phyloP scores from a whole-genome alignment of 1,140 invertebrate genomes.

The Anthonomus grandis region DNA sequence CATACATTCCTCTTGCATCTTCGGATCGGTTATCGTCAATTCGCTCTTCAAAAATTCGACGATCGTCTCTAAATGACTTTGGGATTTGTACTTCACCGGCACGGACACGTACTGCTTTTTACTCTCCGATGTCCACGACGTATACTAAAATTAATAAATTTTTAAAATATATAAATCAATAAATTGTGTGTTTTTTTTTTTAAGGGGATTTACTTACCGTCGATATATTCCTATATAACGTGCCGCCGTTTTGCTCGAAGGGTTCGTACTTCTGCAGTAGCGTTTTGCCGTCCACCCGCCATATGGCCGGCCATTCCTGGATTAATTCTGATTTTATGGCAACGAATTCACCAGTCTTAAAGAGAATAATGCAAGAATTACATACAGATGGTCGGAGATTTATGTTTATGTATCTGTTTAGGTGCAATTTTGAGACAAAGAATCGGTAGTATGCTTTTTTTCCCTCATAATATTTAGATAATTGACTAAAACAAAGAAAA shows the following conservation, averaged over 20 bases:
- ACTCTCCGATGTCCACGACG: constrained; percentile 76
- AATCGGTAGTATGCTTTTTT: no score
- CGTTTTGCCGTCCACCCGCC: constrained; percentile 84
- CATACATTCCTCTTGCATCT: constrained; percentile 71
- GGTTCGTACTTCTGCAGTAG: constrained; percentile 84
- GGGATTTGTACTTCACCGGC: constrained; percentile 67
- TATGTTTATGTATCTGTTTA: no score
- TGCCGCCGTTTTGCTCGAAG: constrained; percentile 75
- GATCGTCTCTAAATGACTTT: constrained; percentile 70
- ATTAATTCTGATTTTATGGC: constrained; percentile 72
- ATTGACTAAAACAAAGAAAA: no score
- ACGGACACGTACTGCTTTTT: constrained; percentile 74
- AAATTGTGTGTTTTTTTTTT: no score
- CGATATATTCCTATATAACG: constrained; percentile 80
- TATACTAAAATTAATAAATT: constrained; percentile 59
- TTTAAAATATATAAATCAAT: not conserved
- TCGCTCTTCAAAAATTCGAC: constrained; percentile 77
- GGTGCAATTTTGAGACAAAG: no score
- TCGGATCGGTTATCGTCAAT: constrained; percentile 65
- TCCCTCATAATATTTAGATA: no score
- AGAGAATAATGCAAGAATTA: no score
- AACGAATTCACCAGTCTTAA: constrained; percentile 79
- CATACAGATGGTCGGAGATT: no score
- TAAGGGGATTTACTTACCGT: constrained; percentile 60
- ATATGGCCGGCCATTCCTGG: constrained; percentile 75